A percentile compares a stretch with the other conserved stretches of the same genome.
Conservation (phyloP, 2,797 vertebrate species). For the Falco peregrinus region DNA sequence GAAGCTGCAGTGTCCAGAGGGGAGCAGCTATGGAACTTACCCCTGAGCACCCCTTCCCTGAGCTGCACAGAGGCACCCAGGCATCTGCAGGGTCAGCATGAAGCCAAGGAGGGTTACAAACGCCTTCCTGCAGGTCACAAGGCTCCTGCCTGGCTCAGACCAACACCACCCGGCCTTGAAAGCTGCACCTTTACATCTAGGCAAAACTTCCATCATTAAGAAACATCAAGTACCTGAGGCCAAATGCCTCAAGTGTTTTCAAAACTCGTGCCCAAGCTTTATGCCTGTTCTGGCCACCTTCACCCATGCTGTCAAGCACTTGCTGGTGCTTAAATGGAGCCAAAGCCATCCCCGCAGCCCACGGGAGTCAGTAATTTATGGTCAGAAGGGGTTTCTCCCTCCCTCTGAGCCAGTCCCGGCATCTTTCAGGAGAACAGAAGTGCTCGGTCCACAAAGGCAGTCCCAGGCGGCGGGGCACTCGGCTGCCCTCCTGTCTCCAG, state of each 20-base stretch:
- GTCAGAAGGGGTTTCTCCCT: neutral
- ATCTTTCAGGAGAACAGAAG: conserved; percentile 58
- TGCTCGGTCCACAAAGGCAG: conserved; percentile 35
- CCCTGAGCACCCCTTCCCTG: neutral
- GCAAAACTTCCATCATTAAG: neutral
- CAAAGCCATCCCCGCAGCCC: neutral
- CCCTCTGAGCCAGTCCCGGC: neutral
- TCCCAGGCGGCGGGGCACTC: neutral
- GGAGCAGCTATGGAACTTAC: neutral
- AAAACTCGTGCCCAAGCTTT: neutral
- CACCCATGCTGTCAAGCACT: neutral
- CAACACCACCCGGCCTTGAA: neutral
- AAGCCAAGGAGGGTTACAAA: neutral
- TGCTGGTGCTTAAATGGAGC: neutral
- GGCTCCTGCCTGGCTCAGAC: neutral
- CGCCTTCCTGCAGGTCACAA: neutral
- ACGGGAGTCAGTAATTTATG: neutral
- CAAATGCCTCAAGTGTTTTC: neutral
- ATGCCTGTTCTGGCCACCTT: neutral
- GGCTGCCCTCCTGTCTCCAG: conserved; percentile 15
- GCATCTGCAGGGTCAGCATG: neutral
- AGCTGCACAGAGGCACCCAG: neutral
- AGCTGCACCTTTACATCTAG: neutral
- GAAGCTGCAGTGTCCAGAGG: neutral
- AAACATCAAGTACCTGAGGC: neutral